These are phyloP conservation scores for Cuculus canorus DNA, from an alignment of 2,797 vertebrate genomes.

Conservation along the genomic window DNA sequence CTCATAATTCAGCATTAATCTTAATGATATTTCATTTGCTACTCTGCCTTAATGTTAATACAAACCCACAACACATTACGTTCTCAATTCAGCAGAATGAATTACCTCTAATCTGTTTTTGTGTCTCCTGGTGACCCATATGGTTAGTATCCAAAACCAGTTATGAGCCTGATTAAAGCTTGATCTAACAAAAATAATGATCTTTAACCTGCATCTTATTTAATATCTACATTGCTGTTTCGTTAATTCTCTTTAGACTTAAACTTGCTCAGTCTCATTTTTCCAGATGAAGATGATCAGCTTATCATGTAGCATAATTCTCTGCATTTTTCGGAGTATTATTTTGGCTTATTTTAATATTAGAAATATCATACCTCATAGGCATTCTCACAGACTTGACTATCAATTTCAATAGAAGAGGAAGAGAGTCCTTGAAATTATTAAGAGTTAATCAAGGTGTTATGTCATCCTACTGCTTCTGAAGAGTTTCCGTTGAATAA, in stretches of 20 bases:
- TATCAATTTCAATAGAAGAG: neutral
- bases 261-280: neutral
- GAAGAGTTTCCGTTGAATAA: neutral
- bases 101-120: slow-evolving; percentile 22
- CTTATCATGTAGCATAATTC: neutral
- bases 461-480: neutral
- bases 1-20: slow-evolving; percentile 24
- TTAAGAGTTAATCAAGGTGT: neutral
- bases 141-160: slow-evolving; percentile 52
- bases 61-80: neutral
- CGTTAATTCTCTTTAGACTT: slow-evolving; percentile 21
- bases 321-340: neutral
- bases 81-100: slow-evolving; percentile 24
- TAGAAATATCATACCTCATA: neutral
- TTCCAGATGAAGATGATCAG: accelerated
- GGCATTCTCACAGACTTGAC: neutral
- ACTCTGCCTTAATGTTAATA: slow-evolving; percentile 28
- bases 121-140: slow-evolving; percentile 27
- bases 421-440: neutral
- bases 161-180: slow-evolving; percentile 57
- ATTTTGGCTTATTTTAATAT: neutral
- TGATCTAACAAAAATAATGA: neutral
- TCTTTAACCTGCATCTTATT: slow-evolving; percentile 2
- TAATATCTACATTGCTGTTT: neutral
- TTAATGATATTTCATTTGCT: slow-evolving; percentile 19